Conservation (phyloP, 2,113 vertebrate species). For the Nicator chloris region DNA sequence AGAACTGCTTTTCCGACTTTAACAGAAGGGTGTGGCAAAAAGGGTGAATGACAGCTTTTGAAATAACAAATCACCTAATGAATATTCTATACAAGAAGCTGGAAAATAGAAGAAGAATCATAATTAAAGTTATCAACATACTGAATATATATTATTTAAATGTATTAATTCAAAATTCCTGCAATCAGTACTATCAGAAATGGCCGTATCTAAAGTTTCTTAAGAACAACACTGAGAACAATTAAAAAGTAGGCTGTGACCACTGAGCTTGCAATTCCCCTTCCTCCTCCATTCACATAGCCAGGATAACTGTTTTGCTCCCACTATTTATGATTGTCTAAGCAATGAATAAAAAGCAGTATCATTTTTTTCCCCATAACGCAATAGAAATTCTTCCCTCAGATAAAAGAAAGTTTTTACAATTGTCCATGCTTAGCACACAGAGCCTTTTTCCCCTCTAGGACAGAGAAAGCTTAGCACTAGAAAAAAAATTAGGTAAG, state of each 20-base stretch:
- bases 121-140: background rate
- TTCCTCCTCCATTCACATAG: background rate
- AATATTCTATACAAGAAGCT: background rate
- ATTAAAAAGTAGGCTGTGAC: background rate
- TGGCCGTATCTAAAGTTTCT: background rate
- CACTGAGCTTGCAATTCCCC: background rate
- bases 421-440: background rate
- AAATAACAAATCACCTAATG: background rate
- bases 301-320: background rate
- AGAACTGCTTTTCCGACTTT: background rate
- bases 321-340: background rate
- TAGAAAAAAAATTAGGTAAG: too few relatives aligned
- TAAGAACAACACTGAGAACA: background rate
- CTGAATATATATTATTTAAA: background rate
- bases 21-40: background rate
- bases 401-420: background rate
- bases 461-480: too few relatives aligned
- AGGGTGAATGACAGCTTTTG: background rate
- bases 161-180: background rate
- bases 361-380: background rate
- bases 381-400: background rate
- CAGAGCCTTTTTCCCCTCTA: too few relatives aligned
- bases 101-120: background rate
- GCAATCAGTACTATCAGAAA: background rate
- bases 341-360: background rate